phyloP scores from a whole-genome alignment of 1,140 invertebrate species.

The Cydia splendana region DNA sequence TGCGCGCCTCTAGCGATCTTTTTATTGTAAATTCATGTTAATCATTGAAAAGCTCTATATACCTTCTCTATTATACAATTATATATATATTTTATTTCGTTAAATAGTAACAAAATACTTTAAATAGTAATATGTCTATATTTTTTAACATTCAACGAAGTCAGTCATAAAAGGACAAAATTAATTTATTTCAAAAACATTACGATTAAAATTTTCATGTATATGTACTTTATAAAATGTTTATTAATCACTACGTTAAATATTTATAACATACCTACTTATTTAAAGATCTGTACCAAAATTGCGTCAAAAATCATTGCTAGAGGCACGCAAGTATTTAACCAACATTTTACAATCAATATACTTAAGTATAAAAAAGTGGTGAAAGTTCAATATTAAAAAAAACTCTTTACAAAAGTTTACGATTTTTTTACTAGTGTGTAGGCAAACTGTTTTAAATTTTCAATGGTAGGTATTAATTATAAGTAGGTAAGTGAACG shows the following conservation, averaged over 20 bases:
- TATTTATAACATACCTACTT: too few relatives aligned
- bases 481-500: neutral
- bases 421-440: neutral
- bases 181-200: too few relatives aligned
- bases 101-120: too few relatives aligned
- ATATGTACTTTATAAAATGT: too few relatives aligned
- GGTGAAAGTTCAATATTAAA: neutral
- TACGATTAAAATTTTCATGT: too few relatives aligned
- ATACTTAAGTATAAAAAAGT: conserved; percentile 1
- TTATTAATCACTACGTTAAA: too few relatives aligned
- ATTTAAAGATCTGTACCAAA: too few relatives aligned
- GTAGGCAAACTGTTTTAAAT: neutral
- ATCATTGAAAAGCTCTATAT: neutral
- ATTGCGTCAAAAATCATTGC: neutral
- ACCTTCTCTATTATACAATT: too few relatives aligned
- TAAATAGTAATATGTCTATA: too few relatives aligned
- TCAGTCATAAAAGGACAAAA: too few relatives aligned
- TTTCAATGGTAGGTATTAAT: neutral
- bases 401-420: neutral
- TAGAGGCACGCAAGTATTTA: neutral
- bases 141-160: too few relatives aligned
- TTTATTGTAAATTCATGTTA: neutral
- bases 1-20: neutral
- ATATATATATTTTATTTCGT: too few relatives aligned
- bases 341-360: neutral